A percentile compares a stretch with the other conserved stretches of the same genome.
phyloP scores from a whole-genome alignment of 2,888 invertebrate species.

The Leucozona laternaria region DNA sequence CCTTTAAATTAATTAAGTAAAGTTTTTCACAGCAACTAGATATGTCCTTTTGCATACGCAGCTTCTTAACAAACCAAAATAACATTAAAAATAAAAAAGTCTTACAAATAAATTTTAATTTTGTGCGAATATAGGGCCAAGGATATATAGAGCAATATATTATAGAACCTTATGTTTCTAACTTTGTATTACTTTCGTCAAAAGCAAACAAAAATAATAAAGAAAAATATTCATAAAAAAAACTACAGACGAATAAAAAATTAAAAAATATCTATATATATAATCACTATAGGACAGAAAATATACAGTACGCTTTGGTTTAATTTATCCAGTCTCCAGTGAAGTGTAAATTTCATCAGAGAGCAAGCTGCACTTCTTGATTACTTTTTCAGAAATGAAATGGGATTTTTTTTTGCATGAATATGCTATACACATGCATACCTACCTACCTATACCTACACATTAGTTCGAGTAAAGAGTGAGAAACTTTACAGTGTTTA shows the following conservation, averaged over 20 bases:
- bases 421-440: background rate
- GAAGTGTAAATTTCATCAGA: constrained; percentile 63
- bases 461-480: constrained; percentile 17
- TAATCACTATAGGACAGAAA: background rate
- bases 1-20: too few relatives aligned
- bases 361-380: constrained; percentile 65
- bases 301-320: background rate
- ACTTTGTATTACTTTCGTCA: constrained; percentile 12
- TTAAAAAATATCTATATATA: background rate
- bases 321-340: constrained; percentile 54
- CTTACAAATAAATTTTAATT: background rate
- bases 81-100: background rate
- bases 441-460: background rate
- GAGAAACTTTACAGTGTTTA: constrained; percentile 17
- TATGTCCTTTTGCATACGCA: too few relatives aligned
- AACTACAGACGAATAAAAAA: background rate
- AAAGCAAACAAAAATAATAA: background rate
- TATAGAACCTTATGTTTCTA: background rate
- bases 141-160: background rate
- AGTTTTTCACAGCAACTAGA: too few relatives aligned
- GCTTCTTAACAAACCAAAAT: background rate
- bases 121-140: background rate
- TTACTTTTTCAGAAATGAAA: constrained; percentile 67
- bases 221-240: background rate
- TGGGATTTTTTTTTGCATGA: constrained; percentile 17